A percentile compares a stretch with the other conserved stretches of the same genome.
phyloP scores from a whole-genome alignment of 2,888 invertebrate genomes.

The Chalcosyrphus nemorum region DNA sequence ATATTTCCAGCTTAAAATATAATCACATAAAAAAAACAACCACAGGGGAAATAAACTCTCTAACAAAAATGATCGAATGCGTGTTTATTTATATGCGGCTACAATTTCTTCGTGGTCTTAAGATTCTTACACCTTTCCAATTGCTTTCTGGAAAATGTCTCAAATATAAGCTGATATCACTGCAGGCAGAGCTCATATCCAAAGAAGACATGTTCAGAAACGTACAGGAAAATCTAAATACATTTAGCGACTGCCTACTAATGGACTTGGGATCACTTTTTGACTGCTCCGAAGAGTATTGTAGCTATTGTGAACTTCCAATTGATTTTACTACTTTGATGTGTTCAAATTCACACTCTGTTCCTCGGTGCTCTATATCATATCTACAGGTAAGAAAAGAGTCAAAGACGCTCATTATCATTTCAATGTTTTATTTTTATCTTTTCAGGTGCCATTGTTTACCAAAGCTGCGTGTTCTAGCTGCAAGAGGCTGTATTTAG shows the following conservation, averaged over 20 bases:
- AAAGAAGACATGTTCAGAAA: constrained; percentile 62
- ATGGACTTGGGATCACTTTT: constrained; percentile 51
- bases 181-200: constrained; percentile 32
- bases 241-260: constrained; percentile 42
- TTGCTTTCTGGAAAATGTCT: constrained; percentile 74
- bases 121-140: constrained; percentile 75
- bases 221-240: constrained; percentile 54
- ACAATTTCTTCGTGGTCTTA: constrained; percentile 32
- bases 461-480: constrained; percentile 76
- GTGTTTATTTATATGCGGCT: constrained; percentile 55
- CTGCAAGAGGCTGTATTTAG: constrained; percentile 75
- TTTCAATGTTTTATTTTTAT: background rate
- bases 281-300: constrained; percentile 68
- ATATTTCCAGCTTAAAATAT: constrained; percentile 48
- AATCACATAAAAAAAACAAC: constrained; percentile 43
- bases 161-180: constrained; percentile 56
- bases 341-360: constrained; percentile 74
- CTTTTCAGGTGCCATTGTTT: constrained; percentile 74
- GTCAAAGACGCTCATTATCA: background rate
- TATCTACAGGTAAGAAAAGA: constrained; percentile 75
- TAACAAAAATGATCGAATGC: constrained; percentile 57
- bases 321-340: constrained; percentile 63
- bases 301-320: constrained; percentile 73
- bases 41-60: constrained; percentile 35
- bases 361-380: constrained; percentile 77